Conservation (phyloP, 1,140 invertebrate genomes). For the Trichonephila inaurata region DNA sequence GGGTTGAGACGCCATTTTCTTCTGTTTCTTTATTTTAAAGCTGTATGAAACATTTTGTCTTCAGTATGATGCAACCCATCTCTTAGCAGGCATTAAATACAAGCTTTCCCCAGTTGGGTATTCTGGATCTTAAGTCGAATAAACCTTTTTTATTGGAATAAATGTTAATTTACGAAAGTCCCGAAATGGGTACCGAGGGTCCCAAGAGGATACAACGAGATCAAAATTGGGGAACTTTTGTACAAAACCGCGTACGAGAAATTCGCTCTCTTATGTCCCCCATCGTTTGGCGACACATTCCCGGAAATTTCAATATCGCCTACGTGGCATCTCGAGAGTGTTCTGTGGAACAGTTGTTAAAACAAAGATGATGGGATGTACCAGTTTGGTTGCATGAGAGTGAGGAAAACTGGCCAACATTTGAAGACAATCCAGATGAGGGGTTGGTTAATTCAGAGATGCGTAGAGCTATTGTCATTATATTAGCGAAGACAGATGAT, state of each 20-base stretch:
- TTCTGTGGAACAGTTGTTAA: background rate
- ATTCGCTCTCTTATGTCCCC: background rate
- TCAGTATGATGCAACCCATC: too few relatives aligned
- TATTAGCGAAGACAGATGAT: background rate
- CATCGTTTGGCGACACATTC: background rate
- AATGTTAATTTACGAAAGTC: too few relatives aligned
- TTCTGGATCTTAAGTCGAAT: too few relatives aligned
- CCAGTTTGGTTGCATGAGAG: background rate
- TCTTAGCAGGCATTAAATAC: too few relatives aligned
- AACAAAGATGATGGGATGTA: constrained; percentile 36
- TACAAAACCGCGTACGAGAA: constrained; percentile 19
- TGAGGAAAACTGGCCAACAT: background rate
- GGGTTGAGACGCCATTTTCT: too few relatives aligned
- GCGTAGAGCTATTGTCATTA: background rate
- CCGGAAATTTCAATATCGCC: background rate
- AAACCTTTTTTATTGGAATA: too few relatives aligned
- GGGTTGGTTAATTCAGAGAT: background rate
- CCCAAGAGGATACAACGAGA: background rate
- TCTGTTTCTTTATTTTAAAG: too few relatives aligned
- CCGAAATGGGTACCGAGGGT: too few relatives aligned
- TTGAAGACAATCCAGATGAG: background rate
- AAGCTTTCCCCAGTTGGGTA: too few relatives aligned
- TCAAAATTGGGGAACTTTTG: constrained; percentile 5
- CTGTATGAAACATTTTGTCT: too few relatives aligned
- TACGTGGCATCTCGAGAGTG: background rate